Base-by-base conservation (phyloP, 2,797 vertebrate species). In the Lepilemur septentrionalis region DNA sequence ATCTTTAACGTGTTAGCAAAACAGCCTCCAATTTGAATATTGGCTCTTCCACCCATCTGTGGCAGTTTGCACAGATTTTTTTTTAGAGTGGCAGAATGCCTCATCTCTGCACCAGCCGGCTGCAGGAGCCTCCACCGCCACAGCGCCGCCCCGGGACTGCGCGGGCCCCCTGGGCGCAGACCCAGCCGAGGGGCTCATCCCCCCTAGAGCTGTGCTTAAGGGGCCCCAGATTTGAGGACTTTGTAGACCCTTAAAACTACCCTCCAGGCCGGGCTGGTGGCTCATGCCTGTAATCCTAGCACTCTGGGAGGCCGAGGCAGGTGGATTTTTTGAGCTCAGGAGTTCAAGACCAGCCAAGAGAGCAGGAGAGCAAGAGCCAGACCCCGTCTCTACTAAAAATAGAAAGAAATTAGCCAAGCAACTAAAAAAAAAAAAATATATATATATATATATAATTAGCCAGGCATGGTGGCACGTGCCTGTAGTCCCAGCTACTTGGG, bases 1-100 rank as follows among this genome's bases (percentile, higher is more conserved):
- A 72, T 97, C 97, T 89, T 93, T 93, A 96, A 97, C 35, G 55
- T 96, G 96, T 95, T 93, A 95, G 93, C 90, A 85, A 94, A 97
- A 94, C 94, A 96, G 97, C 84, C 93, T 96, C 70, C 94, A 25
- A 76, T 97, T 84, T 96, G 94, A 96, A 94, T 88, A 65, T 22
- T 2, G 89, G 81, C 95, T 96, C 90, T 84, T 93, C 92, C 84
- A 96, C 70, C 96, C 97, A 94, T 97, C 97, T 97, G 97, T 72
- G 92, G 88, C 84, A 83, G 94, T 81, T 89, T 55, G 73, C 95
- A 91, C 80, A 50, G 95, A 85, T 89, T 75, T 79, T 89, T 63
- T 90, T 94, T 88, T 14, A 65, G 81, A 65, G 84, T 76, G 90
- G 90, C 95, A 93, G 78, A 80, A 94, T 10, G 92, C 76, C 67